Evolutionary conservation across 2,113 vertebrate species (phyloP), one percentile per base, ranked within the genome.

Genomic region (Struthio camelus): DNA sequence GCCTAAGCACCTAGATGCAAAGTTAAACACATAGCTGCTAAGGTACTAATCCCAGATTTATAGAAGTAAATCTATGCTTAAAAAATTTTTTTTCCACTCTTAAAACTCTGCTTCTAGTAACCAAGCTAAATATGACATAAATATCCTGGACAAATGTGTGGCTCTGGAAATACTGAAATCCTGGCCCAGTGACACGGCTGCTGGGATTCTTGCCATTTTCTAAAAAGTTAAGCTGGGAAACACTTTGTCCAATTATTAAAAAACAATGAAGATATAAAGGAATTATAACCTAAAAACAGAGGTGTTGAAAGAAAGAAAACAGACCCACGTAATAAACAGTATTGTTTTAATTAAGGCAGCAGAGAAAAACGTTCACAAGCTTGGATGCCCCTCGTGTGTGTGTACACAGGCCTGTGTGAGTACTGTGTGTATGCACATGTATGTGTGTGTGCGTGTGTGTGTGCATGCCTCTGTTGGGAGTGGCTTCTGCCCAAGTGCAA

Each of bases 171-270:
- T 48, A 86, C 46, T 90, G 94, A 94, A 97, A 95, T 75, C 76
- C 94, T 96, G 94, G 90, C 94, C 87, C 59, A 5, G 6, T 93
- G 84, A 96, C 85, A 95, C 2, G 4, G 83, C 75, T 96, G 81
- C 89, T 96, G 91, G 96, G 96, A 97, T 94, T 95, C 58, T 59
- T 97, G 97, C 95, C 96, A 97, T 90, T 91, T 2, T 0, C 90
- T 96, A 96, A 97, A 86, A 96, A 67, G 56, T 93, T 96, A 97
- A 97, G 88, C 87, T 83, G 86, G 56, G 96, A 96, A 97, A 97
- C 94, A 95, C 93, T 97, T 97, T 94, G 96, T 96, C 89, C 82
- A 95, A 96, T 97, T 97, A 96, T 93, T 83, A 92, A 94, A 95
- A 96, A 90, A 91, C 94, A 97, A 96, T 93, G 90, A 94, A 97